Percentiles rank a stretch among this genome's conserved stretches.
These are phyloP conservation scores for Zalophus californianus DNA, from an alignment of 2,797 vertebrate species.

Conservation along the genomic window DNA sequence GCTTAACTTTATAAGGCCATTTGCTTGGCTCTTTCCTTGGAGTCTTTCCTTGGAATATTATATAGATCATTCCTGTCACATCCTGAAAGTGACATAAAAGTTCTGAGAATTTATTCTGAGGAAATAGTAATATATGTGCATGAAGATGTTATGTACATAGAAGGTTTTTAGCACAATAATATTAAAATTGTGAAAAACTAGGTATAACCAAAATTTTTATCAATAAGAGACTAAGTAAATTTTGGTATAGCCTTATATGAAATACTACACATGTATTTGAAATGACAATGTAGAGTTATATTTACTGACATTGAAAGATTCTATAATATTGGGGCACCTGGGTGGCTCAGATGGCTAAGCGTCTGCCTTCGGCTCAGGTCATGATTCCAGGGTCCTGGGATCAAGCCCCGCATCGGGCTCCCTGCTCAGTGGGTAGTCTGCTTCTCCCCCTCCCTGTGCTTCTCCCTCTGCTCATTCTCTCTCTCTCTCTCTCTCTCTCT, in stretches of 20 bases:
- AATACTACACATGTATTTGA: constrained; percentile 20
- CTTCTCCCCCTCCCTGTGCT: too few species aligned
- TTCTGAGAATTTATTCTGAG: constrained; percentile 51
- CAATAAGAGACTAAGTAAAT: neutral
- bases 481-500: too few species aligned
- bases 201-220: constrained; percentile 3
- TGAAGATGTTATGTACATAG: neutral
- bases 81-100: neutral
- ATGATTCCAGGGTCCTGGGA: too few species aligned
- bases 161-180: neutral
- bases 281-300: neutral
- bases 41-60: constrained; percentile 23
- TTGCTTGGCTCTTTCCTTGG: neutral
- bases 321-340: neutral
- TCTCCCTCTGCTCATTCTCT: too few species aligned
- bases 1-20: constrained; percentile 14
- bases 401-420: too few species aligned
- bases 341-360: too few species aligned
- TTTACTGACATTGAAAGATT: constrained; percentile 6
- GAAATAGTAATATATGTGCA: neutral
- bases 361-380: too few species aligned
- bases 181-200: constrained; percentile 33
- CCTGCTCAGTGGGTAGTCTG: too few species aligned
- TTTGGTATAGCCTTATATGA: neutral
- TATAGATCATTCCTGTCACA: neutral